A percentile compares a stretch with the other conserved stretches of the same genome.
These are phyloP conservation scores for Brenthis daphne DNA, from an alignment of 2,888 invertebrate species.

Conservation along the genomic window DNA sequence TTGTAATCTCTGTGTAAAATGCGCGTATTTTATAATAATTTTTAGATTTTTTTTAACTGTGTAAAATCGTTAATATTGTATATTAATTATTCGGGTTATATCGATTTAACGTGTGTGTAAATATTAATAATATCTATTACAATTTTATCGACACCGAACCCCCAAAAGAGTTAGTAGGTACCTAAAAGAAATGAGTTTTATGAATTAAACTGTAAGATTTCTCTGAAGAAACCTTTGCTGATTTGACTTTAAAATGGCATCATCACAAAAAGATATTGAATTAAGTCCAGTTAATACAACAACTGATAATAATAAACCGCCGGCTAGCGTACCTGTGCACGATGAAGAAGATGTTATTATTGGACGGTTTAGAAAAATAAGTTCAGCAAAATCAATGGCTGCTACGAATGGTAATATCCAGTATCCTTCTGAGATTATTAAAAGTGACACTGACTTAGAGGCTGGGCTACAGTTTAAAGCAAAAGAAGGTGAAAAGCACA, in stretches of 20 bases:
- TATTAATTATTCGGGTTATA: too few species aligned
- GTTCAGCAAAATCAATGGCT: constrained; percentile 80
- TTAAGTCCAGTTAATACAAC: constrained; percentile 65
- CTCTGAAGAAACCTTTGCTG: constrained; percentile 1
- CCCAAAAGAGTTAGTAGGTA: background rate
- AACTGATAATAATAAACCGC: constrained; percentile 45
- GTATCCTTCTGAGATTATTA: constrained; percentile 64
- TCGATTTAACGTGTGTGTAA: background rate
- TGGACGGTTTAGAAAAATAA: constrained; percentile 77
- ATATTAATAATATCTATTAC: constrained; percentile 8
- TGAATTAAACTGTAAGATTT: constrained; percentile 40
- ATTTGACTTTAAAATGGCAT: constrained; percentile 53
- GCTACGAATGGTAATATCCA: constrained; percentile 77
- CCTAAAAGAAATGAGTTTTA: constrained; percentile 30
- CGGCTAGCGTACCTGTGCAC: constrained; percentile 50
- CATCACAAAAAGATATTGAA: constrained; percentile 71
- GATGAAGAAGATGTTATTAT: constrained; percentile 78
- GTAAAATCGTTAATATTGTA: too few species aligned
- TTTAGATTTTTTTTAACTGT: too few species aligned
- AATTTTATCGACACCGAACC: constrained; percentile 12
- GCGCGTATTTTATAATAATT: too few species aligned
- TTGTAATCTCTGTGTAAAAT: too few species aligned
- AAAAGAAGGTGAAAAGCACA: constrained; percentile 62
- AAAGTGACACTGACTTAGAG: constrained; percentile 61
- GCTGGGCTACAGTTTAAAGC: constrained; percentile 65